Evolutionary conservation across 2,113 vertebrate genomes (phyloP).

Genomic region (Mormyrus lacerda): DNA sequence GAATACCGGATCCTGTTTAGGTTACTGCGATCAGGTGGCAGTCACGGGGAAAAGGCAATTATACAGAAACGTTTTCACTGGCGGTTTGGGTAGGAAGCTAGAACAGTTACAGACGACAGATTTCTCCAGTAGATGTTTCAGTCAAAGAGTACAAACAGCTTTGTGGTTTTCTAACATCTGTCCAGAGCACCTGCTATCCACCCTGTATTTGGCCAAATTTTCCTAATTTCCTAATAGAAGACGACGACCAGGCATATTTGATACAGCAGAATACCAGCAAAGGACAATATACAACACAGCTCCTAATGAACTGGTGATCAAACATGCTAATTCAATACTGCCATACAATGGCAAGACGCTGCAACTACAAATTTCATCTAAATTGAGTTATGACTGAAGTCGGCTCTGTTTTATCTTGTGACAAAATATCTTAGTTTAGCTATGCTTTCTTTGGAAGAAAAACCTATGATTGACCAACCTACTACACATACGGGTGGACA

Average conservation of each 20-base stretch:
- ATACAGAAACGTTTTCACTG: neutral
- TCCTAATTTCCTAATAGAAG: neutral
- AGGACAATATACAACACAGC: neutral
- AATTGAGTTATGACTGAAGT: neutral
- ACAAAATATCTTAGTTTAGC: neutral
- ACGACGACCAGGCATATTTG: neutral
- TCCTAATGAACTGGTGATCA: neutral
- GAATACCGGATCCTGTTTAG: neutral
- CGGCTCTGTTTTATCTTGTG: neutral
- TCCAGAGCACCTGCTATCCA: neutral
- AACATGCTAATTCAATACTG: neutral
- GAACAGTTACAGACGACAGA: slow-evolving; percentile 22
- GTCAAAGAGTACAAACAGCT: neutral
- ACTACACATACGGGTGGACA: neutral
- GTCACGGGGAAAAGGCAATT: neutral
- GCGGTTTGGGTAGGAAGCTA: neutral
- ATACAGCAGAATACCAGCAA: neutral
- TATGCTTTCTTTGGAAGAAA: neutral
- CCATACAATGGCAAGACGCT: neutral
- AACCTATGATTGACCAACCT: neutral
- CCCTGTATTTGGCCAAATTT: neutral
- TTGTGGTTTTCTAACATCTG: neutral
- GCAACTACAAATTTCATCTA: neutral
- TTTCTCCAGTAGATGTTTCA: neutral
- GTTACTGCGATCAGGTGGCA: neutral